These are phyloP conservation scores for Podabrus alpinus DNA, from an alignment of 2,888 invertebrate species.

Conservation along the genomic window DNA sequence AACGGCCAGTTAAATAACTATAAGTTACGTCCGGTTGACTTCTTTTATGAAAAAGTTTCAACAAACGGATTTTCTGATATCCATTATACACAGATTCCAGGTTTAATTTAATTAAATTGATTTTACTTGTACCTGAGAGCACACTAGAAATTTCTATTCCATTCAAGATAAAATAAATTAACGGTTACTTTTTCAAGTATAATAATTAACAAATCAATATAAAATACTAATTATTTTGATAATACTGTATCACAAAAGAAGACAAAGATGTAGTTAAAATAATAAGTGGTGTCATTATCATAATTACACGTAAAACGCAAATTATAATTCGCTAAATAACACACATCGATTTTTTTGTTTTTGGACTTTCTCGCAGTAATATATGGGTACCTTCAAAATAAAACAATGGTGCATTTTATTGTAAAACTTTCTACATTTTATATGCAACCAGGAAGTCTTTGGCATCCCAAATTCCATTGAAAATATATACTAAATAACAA, in stretches of 20 bases:
- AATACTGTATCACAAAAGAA: not conserved
- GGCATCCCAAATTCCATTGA: not conserved
- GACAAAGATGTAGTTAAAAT: not conserved
- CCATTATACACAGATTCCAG: not conserved
- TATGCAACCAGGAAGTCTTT: not conserved
- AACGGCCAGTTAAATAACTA: not conserved
- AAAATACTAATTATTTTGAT: not conserved
- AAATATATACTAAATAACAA: not conserved
- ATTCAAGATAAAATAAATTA: not conserved
- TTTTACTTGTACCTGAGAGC: too few relatives aligned
- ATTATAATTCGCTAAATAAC: not conserved
- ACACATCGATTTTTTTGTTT: not conserved
- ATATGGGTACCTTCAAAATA: not conserved
- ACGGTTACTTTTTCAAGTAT: not conserved
- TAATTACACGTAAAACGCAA: not conserved
- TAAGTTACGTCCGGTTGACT: not conserved
- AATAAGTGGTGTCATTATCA: not conserved
- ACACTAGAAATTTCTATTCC: not conserved
- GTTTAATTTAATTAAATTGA: not conserved
- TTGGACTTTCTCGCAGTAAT: not conserved
- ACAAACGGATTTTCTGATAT: not conserved
- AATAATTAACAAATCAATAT: not conserved
- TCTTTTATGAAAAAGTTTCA: not conserved
- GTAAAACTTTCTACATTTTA: not conserved
- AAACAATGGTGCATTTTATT: not conserved